Evolutionary conservation across 1,140 invertebrate genomes (phyloP), one percentile per base, ranked within the genome.

Genomic region (Dendrolimus kikuchii): DNA sequence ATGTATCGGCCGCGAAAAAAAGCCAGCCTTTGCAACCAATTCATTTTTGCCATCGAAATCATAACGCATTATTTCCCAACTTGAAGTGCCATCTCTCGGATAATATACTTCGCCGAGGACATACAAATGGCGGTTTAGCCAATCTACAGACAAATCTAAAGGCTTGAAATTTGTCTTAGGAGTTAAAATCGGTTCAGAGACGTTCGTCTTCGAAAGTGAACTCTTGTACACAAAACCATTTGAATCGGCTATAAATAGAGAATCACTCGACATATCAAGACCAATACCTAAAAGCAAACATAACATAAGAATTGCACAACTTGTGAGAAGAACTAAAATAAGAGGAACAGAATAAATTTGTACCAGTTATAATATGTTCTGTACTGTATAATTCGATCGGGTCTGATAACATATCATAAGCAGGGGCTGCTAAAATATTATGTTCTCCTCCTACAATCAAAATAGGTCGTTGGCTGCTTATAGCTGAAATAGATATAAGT

Each of bases 101-200:
- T 90, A 88, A 41, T 88, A 88, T 5, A 91, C 88, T 71, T 94
- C 90, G 0, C 91, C 92, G 5, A 95, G 86, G 40, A 98, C 89
- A 66, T 96, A 98, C 2, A 97, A 83, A 43, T 94, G 90, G 46
- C 92, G 88, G 68, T 95, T 95, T 5, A 98, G 81, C 96, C 96
- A 98, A 77, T 98, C 96, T 0, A 97, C 90, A 3, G 93, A 94
- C 0, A 97, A 77, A 57, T 90, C 91, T 7, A 91, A 71, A 3
- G 92, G 92, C 48, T 85, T 89, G 61, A 91, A 90, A 54, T 89
- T 88, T 50, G 88, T 87, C n/a, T 82, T 75, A 2, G 90, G 88
- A n/a, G 81, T 87, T 0, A 92, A 73, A 38, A 94, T 90, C 8
- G 88, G 84, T 42, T 71, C 71, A 5, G 88, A 73, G 46, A 74